Conservation (phyloP, 2,797 vertebrate genomes). For the Fundulus diaphanus region DNA sequence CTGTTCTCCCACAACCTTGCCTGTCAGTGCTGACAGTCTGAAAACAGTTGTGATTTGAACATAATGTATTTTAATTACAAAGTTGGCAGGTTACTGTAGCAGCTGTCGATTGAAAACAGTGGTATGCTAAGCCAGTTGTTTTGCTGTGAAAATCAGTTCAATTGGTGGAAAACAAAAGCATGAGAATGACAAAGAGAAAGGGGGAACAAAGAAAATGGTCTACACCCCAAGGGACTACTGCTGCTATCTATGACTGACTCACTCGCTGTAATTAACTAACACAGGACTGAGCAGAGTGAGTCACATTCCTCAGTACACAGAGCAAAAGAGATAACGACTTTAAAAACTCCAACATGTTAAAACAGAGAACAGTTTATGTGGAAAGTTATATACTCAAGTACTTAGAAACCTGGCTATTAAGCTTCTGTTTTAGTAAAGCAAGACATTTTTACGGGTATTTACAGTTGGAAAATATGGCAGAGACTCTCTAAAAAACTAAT, state of each 20-base stretch:
- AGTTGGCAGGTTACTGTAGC: slow-evolving; percentile 41
- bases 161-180: slow-evolving; percentile 62
- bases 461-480: neutral
- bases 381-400: slow-evolving; percentile 11
- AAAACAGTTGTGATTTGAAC: slow-evolving; percentile 29
- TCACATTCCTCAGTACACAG: slow-evolving; percentile 66
- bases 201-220: slow-evolving; percentile 74
- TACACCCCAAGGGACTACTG: slow-evolving; percentile 57
- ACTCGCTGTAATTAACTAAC: slow-evolving; percentile 76
- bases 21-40: slow-evolving; percentile 28
- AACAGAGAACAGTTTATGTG: slow-evolving; percentile 57
- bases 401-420: slow-evolving; percentile 12
- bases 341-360: slow-evolving; percentile 65
- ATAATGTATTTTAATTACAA: slow-evolving; percentile 54
- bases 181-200: slow-evolving; percentile 59
- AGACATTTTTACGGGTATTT: neutral
- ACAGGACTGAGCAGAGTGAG: slow-evolving; percentile 59
- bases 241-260: slow-evolving; percentile 74
- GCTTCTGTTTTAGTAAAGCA: slow-evolving; percentile 26
- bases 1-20: slow-evolving; percentile 23
- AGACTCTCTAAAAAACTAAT: too few species aligned
- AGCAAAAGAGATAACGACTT: slow-evolving; percentile 5
- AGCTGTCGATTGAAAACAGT: slow-evolving; percentile 57
- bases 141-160: slow-evolving; percentile 58
- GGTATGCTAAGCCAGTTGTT: slow-evolving; percentile 42